These are phyloP conservation scores for Lophotriccus pileatus DNA, from an alignment of 2,797 vertebrate species.

Conservation along the genomic window DNA sequence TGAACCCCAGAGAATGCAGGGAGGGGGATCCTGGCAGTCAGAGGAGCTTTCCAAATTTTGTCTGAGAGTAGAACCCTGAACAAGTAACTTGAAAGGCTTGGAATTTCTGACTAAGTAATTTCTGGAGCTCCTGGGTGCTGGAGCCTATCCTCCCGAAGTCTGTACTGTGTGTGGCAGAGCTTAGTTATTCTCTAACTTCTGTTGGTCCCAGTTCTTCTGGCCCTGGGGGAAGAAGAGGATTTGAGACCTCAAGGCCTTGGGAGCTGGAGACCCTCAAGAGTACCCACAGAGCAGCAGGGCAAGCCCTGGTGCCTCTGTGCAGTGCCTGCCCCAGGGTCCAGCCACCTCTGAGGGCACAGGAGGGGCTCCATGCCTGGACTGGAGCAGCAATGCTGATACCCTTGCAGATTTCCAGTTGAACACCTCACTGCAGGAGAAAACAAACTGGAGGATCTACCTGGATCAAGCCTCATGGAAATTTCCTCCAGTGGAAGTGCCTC, in stretches of 20 bases:
- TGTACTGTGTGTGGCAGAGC: background rate
- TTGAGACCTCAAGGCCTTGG: background rate
- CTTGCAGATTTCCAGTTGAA: background rate
- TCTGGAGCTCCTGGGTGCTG: background rate
- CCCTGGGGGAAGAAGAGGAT: background rate
- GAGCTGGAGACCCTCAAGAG: background rate
- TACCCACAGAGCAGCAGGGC: background rate
- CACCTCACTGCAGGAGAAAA: background rate
- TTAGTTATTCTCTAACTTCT: background rate
- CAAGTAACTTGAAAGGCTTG: background rate
- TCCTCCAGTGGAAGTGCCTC: background rate
- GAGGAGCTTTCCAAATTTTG: background rate
- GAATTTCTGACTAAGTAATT: background rate
- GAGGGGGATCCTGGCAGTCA: background rate
- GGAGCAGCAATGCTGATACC: accelerated
- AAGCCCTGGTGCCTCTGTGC: background rate
- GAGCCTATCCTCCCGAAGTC: background rate
- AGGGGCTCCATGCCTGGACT: background rate
- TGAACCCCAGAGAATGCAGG: accelerated
- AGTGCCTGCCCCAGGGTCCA: background rate
- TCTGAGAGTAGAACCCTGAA: background rate
- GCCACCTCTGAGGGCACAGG: too few relatives aligned
- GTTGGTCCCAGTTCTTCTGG: background rate
- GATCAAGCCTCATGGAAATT: background rate
- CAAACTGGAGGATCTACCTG: background rate